Percentiles rank a stretch among this genome's conserved stretches.
Conservation (phyloP, 1,140 invertebrate species). For the Lysiphlebus fabarum region DNA sequence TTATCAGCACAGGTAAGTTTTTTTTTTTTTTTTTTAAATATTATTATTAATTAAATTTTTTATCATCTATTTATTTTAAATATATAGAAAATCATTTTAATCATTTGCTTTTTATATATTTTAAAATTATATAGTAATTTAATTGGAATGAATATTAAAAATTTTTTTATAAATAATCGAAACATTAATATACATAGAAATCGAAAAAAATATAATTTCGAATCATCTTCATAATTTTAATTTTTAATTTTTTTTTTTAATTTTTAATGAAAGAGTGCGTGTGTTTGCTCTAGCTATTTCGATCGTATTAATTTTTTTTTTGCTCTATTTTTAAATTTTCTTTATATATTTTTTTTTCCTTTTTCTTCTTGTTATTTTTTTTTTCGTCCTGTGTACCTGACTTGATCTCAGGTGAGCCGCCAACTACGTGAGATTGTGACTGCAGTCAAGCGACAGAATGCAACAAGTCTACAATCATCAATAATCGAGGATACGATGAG, state of each 20-base stretch:
- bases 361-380: slow-evolving; percentile 15
- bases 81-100: no score
- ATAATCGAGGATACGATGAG: slow-evolving; percentile 51
- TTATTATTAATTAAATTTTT: slow-evolving; percentile 4
- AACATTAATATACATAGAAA: no score
- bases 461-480: slow-evolving; percentile 45
- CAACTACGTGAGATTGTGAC: slow-evolving; percentile 54
- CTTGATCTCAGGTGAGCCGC: slow-evolving; percentile 53
- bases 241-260: no score
- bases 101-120: background rate
- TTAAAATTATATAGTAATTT: no score
- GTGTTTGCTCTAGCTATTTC: no score
- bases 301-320: slow-evolving; percentile 5
- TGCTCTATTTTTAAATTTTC: slow-evolving; percentile 3
- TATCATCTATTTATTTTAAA: background rate
- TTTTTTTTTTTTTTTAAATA: no score
- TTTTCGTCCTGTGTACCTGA: slow-evolving; percentile 43
- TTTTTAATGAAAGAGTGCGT: no score
- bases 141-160: no score
- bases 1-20: slow-evolving; percentile 74
- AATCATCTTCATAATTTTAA: background rate
- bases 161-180: no score
- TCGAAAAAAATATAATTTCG: background rate
- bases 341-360: slow-evolving; percentile 3
- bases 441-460: slow-evolving; percentile 52